Evolutionary conservation across 2,888 invertebrate species (phyloP).

Genomic region (Dichetophora obliterata): DNA sequence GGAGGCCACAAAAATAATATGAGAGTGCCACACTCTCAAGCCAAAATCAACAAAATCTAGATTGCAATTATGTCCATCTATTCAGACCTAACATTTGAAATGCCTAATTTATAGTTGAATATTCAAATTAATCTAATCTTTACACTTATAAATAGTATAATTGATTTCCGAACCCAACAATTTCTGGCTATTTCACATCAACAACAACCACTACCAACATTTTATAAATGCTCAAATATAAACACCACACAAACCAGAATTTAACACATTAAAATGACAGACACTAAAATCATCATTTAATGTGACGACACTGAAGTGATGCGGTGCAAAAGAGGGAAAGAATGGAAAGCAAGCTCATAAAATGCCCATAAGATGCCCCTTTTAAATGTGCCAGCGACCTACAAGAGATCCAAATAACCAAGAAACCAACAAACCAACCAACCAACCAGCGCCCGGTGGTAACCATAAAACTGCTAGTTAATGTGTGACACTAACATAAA

Average conservation of each 20-base stretch:
- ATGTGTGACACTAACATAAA: slow-evolving; percentile 12
- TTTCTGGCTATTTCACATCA: background rate
- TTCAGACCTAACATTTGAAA: no score
- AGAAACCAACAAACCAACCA: background rate
- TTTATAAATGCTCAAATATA: background rate
- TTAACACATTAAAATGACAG: slow-evolving; percentile 16
- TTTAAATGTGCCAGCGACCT: slow-evolving; percentile 1
- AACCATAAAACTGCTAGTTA: slow-evolving; percentile 29
- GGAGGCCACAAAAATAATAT: no score
- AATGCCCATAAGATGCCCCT: slow-evolving; percentile 1
- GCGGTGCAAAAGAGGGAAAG: background rate
- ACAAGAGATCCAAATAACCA: no score
- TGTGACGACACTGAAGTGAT: slow-evolving; percentile 12
- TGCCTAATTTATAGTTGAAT: no score
- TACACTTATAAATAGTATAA: background rate
- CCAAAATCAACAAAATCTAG: no score
- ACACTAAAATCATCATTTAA: slow-evolving; percentile 25
- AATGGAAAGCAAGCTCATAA: background rate
- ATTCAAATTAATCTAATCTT: no score
- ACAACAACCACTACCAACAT: background rate
- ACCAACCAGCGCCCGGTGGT: background rate
- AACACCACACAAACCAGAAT: slow-evolving; percentile 2
- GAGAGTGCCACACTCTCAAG: no score
- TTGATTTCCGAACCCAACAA: background rate
- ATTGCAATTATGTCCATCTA: no score